Evolutionary conservation across 2,797 vertebrate genomes (phyloP).

Genomic region (Myripristis jacobus): DNA sequence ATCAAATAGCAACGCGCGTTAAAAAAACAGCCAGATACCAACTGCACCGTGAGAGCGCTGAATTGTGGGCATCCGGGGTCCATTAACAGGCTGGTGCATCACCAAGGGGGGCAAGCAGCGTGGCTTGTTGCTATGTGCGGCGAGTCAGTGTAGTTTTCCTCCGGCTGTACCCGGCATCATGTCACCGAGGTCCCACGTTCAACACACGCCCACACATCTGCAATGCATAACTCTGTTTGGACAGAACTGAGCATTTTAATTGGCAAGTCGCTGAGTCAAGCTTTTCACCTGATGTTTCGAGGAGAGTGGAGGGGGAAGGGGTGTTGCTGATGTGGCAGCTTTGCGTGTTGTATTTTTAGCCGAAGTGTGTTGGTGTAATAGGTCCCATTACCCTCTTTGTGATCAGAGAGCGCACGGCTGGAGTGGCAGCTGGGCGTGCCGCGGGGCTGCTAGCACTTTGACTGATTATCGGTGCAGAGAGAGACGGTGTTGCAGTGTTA

Average conservation of each 20-base stretch:
- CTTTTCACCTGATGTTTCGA: constrained; percentile 65
- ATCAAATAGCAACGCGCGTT: constrained; percentile 58
- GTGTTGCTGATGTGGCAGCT: constrained; percentile 74
- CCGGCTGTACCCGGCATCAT: constrained; percentile 1
- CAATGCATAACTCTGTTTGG: constrained; percentile 53
- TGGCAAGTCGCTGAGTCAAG: constrained; percentile 73
- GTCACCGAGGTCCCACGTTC: constrained; percentile 5
- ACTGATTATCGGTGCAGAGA: constrained; percentile 75
- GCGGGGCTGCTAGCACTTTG: constrained; percentile 66
- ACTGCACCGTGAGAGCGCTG: constrained; percentile 30
- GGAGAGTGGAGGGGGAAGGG: neutral
- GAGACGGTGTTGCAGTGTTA: constrained; percentile 74
- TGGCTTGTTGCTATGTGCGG: neutral
- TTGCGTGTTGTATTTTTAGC: constrained; percentile 71
- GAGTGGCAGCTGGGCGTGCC: constrained; percentile 74
- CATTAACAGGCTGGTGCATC: constrained; percentile 29
- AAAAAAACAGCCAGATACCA: constrained; percentile 41
- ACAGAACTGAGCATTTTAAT: constrained; percentile 73
- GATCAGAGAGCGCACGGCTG: constrained; percentile 57
- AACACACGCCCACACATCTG: constrained; percentile 46
- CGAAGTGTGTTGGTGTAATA: constrained; percentile 67
- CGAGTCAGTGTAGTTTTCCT: neutral
- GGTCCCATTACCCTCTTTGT: constrained; percentile 68
- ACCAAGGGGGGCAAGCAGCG: constrained; percentile 32
- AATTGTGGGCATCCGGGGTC: constrained; percentile 39